These are phyloP conservation scores for Polylopha cassiicola DNA, from an alignment of 2,888 invertebrate species.

Conservation along the genomic window DNA sequence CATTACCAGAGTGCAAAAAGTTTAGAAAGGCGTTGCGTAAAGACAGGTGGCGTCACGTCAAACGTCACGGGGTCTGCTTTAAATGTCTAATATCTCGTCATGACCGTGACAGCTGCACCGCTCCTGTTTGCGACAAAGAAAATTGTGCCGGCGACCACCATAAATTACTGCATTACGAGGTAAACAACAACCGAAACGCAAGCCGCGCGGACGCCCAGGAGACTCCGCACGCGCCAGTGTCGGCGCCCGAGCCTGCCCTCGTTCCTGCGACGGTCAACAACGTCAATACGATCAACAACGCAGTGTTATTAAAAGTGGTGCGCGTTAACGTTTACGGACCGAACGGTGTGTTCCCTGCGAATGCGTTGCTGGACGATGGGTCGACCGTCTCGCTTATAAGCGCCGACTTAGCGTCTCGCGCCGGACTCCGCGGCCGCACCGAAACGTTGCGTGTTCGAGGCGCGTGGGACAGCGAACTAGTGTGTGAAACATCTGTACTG, in stretches of 20 bases:
- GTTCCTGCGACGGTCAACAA: slow-evolving; percentile 9
- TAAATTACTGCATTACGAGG: slow-evolving; percentile 21
- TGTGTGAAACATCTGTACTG: slow-evolving; percentile 22
- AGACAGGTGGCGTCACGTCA: slow-evolving; percentile 23
- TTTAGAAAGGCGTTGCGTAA: slow-evolving; percentile 27
- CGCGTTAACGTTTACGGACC: slow-evolving; percentile 26
- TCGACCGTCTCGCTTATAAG: slow-evolving; percentile 28
- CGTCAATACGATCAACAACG: no score
- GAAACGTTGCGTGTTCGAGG: slow-evolving; percentile 27
- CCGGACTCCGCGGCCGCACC: slow-evolving; percentile 24
- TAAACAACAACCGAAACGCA: slow-evolving; percentile 18
- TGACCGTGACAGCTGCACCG: slow-evolving; percentile 20
- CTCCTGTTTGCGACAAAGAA: slow-evolving; percentile 21
- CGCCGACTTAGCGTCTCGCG: slow-evolving; percentile 18
- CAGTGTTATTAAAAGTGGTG: slow-evolving; percentile 27
- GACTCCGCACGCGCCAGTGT: background rate
- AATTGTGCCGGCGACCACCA: no score
- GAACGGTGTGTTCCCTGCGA: slow-evolving; percentile 21
- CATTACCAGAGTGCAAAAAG: slow-evolving; percentile 20
- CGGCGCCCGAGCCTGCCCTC: slow-evolving; percentile 1
- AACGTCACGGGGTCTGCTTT: slow-evolving; percentile 23
- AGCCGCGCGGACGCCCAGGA: background rate
- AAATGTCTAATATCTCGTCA: slow-evolving; percentile 25
- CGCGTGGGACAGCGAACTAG: slow-evolving; percentile 24
- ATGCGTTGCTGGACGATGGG: slow-evolving; percentile 30